Percentiles rank a stretch among this genome's conserved stretches.
Evolutionary conservation across 1,140 invertebrate genomes (phyloP).

Genomic region (Drosophila quadrilineata): DNA sequence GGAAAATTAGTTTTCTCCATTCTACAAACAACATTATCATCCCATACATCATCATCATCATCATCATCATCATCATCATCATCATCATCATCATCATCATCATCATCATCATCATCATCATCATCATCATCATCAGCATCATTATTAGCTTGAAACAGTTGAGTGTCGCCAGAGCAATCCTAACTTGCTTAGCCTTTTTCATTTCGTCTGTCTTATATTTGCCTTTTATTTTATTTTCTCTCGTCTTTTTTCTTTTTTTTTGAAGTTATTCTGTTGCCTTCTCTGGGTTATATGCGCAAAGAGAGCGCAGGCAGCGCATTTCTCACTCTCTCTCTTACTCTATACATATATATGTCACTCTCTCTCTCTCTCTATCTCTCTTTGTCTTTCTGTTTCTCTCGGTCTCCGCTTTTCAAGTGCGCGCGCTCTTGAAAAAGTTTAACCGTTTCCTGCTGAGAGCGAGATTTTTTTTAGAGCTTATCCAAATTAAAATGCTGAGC

Average conservation of each 20-base stretch:
- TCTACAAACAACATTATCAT: too few species aligned
- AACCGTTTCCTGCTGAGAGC: constrained; percentile 57
- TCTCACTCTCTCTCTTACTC: not conserved
- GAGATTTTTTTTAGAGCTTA: constrained; percentile 47
- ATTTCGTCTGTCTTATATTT: constrained; percentile 28
- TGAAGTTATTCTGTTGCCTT: constrained; percentile 67
- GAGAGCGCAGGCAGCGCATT: constrained; percentile 2
- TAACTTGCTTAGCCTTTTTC: constrained; percentile 39
- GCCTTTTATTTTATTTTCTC: constrained; percentile 19
- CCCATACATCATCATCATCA: not conserved
- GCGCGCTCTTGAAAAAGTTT: constrained; percentile 55
- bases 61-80: not conserved
- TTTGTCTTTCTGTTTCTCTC: constrained; percentile 3
- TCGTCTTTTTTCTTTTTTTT: constrained; percentile 22
- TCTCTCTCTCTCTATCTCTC: not conserved
- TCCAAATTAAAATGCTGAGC: constrained; percentile 41
- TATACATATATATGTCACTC: constrained; percentile 3
- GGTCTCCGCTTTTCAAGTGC: not conserved
- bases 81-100: constrained; percentile 1
- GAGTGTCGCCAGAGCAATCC: constrained; percentile 34
- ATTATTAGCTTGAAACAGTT: not conserved
- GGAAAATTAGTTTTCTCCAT: constrained; percentile 71
- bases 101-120: not conserved
- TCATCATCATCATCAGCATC: not conserved
- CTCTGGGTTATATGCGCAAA: constrained; percentile 76